Conservation (phyloP, 2,888 invertebrate species). For the Cantharis flavilabris region DNA sequence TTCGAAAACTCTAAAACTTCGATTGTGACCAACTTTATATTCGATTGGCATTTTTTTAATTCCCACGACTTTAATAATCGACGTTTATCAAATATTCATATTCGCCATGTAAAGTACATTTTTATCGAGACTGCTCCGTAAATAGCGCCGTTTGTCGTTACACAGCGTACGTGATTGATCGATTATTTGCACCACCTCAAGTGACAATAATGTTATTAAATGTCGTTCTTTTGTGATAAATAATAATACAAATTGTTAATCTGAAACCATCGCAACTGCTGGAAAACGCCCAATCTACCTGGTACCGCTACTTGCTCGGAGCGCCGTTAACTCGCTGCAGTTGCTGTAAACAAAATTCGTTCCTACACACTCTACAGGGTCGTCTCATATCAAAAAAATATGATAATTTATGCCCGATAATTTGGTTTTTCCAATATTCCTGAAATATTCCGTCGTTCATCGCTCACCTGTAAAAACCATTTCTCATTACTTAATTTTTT, state of each 20-base stretch:
- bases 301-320: neutral
- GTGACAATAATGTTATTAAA: neutral
- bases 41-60: neutral
- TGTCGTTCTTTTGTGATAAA: neutral
- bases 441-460: neutral
- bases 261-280: neutral
- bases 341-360: no score
- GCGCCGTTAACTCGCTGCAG: neutral
- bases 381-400: neutral
- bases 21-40: neutral
- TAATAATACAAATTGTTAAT: neutral
- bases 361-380: neutral
- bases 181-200: neutral
- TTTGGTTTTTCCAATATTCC: neutral
- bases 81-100: neutral
- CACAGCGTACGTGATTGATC: neutral
- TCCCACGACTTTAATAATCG: neutral
- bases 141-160: neutral
- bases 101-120: neutral
- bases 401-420: neutral
- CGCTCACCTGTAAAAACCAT: no score
- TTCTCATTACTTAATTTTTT: no score
- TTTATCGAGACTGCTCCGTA: neutral
- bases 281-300: no score
- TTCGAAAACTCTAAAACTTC: neutral